These are phyloP conservation scores for Odontomyia ornata DNA, from an alignment of 2,888 invertebrate genomes.

Conservation along the genomic window DNA sequence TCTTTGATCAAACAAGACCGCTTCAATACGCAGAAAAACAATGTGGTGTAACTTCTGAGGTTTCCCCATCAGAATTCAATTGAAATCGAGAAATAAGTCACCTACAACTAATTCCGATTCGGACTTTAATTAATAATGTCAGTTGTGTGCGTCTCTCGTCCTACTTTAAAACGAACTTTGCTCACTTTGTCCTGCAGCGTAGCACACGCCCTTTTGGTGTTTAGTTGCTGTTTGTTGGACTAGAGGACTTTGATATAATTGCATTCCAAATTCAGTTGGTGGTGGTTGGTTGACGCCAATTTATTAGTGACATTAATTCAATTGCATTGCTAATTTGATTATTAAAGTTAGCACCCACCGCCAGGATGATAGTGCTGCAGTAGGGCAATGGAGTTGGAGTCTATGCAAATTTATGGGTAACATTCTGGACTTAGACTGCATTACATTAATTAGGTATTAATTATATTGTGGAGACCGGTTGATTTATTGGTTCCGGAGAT, in stretches of 20 bases:
- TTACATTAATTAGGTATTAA: slow-evolving; percentile 32
- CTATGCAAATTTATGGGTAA: slow-evolving; percentile 11
- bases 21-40: not conserved
- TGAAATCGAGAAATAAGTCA: not conserved
- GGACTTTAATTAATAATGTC: slow-evolving; percentile 19
- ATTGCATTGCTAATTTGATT: slow-evolving; percentile 36
- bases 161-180: too few species aligned
- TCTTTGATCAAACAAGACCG: not conserved
- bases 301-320: slow-evolving; percentile 37
- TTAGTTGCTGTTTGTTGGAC: not conserved
- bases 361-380: too few species aligned
- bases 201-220: too few species aligned
- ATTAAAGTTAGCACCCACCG: not conserved
- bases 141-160: not conserved
- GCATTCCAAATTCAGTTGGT: slow-evolving; percentile 8
- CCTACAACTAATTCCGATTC: not conserved
- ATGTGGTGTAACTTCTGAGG: slow-evolving; percentile 14
- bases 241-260: slow-evolving; percentile 14
- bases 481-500: slow-evolving; percentile 3
- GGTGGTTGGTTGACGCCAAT: slow-evolving; percentile 28
- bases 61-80: slow-evolving; percentile 10
- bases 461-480: slow-evolving; percentile 17
- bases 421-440: not conserved
- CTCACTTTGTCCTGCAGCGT: too few species aligned
- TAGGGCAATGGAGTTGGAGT: not conserved